Conservation (phyloP, 1,140 invertebrate species). For the Chlorops oryzae region DNA sequence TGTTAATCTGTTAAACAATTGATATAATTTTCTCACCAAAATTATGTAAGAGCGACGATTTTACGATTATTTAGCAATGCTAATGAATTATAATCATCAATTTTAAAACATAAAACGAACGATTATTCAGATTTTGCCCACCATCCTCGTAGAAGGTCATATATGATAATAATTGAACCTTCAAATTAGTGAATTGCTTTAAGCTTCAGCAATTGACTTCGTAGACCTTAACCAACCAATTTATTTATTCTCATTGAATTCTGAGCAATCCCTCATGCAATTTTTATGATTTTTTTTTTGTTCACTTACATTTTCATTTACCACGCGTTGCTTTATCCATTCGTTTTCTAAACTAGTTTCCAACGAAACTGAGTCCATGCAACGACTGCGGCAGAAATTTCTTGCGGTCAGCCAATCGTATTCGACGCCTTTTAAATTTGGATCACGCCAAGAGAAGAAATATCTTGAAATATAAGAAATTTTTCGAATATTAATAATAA, state of each 20-base stretch:
- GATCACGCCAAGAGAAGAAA: conserved; percentile 79
- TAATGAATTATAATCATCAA: too few relatives aligned
- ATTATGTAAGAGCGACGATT: too few relatives aligned
- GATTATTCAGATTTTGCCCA: too few relatives aligned
- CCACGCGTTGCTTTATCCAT: conserved; percentile 70
- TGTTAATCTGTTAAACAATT: too few relatives aligned
- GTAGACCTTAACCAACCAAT: not conserved
- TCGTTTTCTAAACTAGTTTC: conserved; percentile 77
- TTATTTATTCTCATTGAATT: not conserved
- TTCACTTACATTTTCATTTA: conserved; percentile 62
- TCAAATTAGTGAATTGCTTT: too few relatives aligned
- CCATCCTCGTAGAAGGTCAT: too few relatives aligned
- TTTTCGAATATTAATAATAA: not conserved
- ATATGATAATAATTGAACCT: too few relatives aligned
- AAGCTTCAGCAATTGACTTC: too few relatives aligned
- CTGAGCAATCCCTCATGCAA: not conserved
- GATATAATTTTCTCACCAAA: too few relatives aligned
- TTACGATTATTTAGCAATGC: too few relatives aligned
- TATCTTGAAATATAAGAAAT: conserved; percentile 52
- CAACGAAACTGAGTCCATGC: conserved; percentile 78
- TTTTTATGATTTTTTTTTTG: conserved; percentile 1
- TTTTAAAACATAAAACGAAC: too few relatives aligned
- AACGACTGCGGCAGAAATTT: conserved; percentile 75
- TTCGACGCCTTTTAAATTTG: conserved; percentile 62
- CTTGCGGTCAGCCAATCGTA: conserved; percentile 74